These are phyloP conservation scores for Chelidonichthys spinosus DNA, from an alignment of 2,797 vertebrate species.

Conservation along the genomic window DNA sequence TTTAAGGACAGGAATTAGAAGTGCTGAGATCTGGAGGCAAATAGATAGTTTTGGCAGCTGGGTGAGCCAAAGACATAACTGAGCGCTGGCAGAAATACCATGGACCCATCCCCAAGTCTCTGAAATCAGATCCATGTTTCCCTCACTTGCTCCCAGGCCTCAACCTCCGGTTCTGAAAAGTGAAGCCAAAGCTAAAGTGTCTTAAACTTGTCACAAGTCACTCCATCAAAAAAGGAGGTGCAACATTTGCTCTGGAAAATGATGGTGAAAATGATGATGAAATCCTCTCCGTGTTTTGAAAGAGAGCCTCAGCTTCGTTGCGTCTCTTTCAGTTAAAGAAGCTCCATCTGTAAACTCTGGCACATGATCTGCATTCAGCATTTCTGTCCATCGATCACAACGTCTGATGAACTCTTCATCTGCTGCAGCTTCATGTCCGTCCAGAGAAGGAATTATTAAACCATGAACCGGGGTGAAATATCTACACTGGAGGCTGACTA, in stretches of 20 bases:
- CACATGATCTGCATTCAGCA: too few relatives aligned
- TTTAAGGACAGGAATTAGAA: not conserved
- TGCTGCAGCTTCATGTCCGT: not conserved
- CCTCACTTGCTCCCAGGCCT: too few relatives aligned
- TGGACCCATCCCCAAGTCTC: conserved; percentile 4
- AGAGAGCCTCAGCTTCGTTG: conserved; percentile 4
- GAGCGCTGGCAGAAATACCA: not conserved
- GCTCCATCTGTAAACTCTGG: conserved; percentile 42
- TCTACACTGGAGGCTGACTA: not conserved
- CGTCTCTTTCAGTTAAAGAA: conserved; percentile 20
- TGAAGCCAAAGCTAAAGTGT: too few relatives aligned
- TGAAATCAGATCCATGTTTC: not conserved
- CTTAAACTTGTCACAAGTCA: too few relatives aligned
- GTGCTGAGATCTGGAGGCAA: conserved; percentile 5
- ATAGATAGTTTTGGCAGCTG: conserved; percentile 3
- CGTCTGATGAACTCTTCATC: conserved; percentile 13
- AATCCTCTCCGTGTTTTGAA: conserved; percentile 3
- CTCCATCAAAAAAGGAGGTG: too few relatives aligned
- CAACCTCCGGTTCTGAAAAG: too few relatives aligned
- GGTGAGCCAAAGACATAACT: not conserved
- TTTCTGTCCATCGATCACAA: not conserved
- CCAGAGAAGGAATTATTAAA: conserved; percentile 18
- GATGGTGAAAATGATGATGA: not conserved
- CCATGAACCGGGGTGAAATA: not conserved
- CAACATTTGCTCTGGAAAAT: too few relatives aligned